phyloP scores from a whole-genome alignment of 2,797 vertebrate species.

The Cyclopterus lumpus region DNA sequence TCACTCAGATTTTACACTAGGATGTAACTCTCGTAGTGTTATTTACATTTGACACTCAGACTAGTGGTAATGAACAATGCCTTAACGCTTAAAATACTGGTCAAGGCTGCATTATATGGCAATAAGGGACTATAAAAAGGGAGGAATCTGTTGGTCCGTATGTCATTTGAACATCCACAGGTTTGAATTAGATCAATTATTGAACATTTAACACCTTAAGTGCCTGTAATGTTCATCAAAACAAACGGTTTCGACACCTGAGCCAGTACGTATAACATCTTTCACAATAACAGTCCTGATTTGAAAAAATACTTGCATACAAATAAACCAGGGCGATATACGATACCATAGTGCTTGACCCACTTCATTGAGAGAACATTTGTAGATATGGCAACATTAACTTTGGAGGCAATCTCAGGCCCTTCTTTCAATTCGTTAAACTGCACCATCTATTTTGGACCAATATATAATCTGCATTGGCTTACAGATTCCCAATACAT shows the following conservation, averaged over 20 bases:
- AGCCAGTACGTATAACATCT: neutral
- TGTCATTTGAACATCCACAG: neutral
- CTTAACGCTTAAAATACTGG: too few relatives aligned
- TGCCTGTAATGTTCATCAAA: neutral
- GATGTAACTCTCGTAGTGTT: too few relatives aligned
- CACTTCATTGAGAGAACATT: neutral
- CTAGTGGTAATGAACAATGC: too few relatives aligned
- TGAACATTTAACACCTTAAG: neutral
- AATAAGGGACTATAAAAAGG: neutral
- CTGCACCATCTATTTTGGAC: constrained; percentile 28
- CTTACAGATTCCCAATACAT: constrained; percentile 33
- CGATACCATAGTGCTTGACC: neutral
- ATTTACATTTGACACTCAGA: too few relatives aligned
- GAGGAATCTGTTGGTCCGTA: neutral
- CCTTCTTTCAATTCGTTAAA: neutral
- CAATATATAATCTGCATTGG: constrained; percentile 19
- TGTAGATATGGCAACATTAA: too few relatives aligned
- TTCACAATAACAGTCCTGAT: neutral
- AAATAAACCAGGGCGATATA: neutral
- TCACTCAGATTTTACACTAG: too few relatives aligned
- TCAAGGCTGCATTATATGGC: neutral
- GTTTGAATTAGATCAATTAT: too few relatives aligned
- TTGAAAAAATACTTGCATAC: neutral
- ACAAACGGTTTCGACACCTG: neutral
- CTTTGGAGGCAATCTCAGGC: neutral